These are phyloP conservation scores for Chymomyza caudatula DNA, from an alignment of 2,888 invertebrate species.

Conservation along the genomic window DNA sequence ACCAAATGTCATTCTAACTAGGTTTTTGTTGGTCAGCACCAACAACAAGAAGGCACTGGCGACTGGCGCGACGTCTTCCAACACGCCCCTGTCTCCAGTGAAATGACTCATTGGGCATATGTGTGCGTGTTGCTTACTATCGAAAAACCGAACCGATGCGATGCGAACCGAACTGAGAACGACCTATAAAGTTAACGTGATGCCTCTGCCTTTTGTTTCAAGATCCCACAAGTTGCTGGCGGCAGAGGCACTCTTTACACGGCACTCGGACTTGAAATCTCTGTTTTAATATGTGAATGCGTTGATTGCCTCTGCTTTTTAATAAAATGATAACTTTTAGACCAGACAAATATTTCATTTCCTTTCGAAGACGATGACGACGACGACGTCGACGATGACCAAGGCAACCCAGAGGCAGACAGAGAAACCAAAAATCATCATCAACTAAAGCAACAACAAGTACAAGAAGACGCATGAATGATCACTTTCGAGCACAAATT, in stretches of 20 bases:
- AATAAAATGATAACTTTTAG: conserved; percentile 77
- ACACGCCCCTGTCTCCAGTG: conserved; percentile 75
- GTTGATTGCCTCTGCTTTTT: conserved; percentile 74
- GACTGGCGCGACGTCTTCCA: conserved; percentile 70
- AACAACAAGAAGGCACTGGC: conserved; percentile 23
- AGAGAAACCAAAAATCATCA: conserved; percentile 66
- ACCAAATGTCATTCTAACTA: conserved; percentile 33
- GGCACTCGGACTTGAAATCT: conserved; percentile 21
- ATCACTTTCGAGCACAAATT: conserved; percentile 69
- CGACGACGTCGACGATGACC: conserved; percentile 18
- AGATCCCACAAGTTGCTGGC: conserved; percentile 64
- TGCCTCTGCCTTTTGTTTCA: conserved; percentile 39
- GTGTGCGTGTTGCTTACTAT: conserved; percentile 4
- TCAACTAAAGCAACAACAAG: conserved; percentile 28
- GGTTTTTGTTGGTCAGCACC: conserved; percentile 47
- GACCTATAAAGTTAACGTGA: conserved; percentile 58
- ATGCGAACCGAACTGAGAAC: too few relatives aligned
- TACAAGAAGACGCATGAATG: conserved; percentile 51
- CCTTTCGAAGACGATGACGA: conserved; percentile 55
- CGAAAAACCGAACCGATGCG: too few relatives aligned
- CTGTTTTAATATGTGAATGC: conserved; percentile 73
- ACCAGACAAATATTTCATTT: conserved; percentile 77
- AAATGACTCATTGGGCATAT: conserved; percentile 46
- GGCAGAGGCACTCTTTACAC: conserved; percentile 8
- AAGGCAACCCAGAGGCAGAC: conserved; percentile 21